Percentiles rank a stretch among this genome's conserved stretches.
Evolutionary conservation across 2,888 invertebrate species (phyloP).

Genomic region (Parascotia fuliginaria): DNA sequence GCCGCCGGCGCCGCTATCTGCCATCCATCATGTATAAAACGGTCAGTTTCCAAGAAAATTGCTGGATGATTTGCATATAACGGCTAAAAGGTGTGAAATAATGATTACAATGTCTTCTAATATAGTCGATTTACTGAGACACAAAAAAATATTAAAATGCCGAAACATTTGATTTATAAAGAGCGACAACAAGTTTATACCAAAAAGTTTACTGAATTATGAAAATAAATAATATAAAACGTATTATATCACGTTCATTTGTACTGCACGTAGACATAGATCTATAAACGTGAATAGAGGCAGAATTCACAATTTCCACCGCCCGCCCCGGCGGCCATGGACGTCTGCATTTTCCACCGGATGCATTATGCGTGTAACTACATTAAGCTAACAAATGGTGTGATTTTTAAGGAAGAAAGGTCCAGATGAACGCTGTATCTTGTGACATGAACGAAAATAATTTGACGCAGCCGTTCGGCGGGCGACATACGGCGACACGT

Average conservation of each 20-base stretch:
- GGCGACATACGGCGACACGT: constrained; percentile 85
- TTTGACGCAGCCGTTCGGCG: constrained; percentile 84
- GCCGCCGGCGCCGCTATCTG: constrained; percentile 47
- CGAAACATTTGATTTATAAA: constrained; percentile 46
- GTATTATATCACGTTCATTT: constrained; percentile 9
- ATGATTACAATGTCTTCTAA: constrained; percentile 48
- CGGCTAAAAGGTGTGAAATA: constrained; percentile 47
- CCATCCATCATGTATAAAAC: constrained; percentile 57
- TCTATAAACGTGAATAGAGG: not conserved
- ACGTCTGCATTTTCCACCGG: constrained; percentile 65
- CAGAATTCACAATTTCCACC: constrained; percentile 19
- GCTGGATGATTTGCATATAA: constrained; percentile 58
- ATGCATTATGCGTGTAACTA: constrained; percentile 62
- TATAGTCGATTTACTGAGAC: no score
- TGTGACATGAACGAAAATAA: constrained; percentile 86
- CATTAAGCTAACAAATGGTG: constrained; percentile 74
- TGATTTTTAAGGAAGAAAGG: constrained; percentile 83
- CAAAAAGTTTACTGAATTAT: constrained; percentile 19
- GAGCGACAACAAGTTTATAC: constrained; percentile 17
- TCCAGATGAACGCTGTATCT: constrained; percentile 85
- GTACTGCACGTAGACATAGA: not conserved
- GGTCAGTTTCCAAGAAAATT: constrained; percentile 62
- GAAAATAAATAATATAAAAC: constrained; percentile 16
- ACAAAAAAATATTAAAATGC: no score
- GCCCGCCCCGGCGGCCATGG: constrained; percentile 10